Base-by-base conservation (phyloP, 1,140 invertebrate species). In the Drosophila pectinifera region DNA sequence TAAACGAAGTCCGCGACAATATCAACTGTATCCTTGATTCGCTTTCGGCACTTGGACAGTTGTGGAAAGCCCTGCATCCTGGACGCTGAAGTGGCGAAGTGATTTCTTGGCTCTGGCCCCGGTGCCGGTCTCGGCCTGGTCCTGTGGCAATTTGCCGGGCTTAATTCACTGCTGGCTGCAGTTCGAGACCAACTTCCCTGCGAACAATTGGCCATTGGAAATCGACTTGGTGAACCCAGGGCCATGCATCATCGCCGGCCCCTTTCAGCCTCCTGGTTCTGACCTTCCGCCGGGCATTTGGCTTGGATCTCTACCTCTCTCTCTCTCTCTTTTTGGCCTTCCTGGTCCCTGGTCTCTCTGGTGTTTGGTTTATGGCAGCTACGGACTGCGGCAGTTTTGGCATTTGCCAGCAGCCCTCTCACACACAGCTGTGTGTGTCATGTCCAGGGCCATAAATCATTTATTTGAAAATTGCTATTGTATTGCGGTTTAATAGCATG, bases 401-500 rank as follows among this genome's bases (percentile, higher is more conserved):
- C 75, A 78, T 57, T 69, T 64, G 56, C 45, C 45, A 70, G 41
- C 62, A 59, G 46, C 43, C n/a, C n/a, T 58, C 62, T 13, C 48
- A 26, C 49, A 20, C 41, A 16, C 46, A 46, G 73, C 49, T 74
- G 70, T 74, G 70, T 74, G 48, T 74, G 72, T 74, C 76, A 79
- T 84, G 80, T 84, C 51, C 55, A 53, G 62, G n/a, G 78, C 70
- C 83, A 88, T 88, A 88, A 88, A 88, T 88, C 83, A 88, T 88
- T 88, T 88, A 88, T 88, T 80, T 88, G 76, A 88, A 88, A 88
- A 88, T 88, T 88, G 83, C 83, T 79, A 83, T 88, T 83, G 83
- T 88, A 88, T 88, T 88, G 83, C 83, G 83, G 79, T 83, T 88
- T 88, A 88, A 88, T 88, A 80, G 84, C 83, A 88, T 88, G 75